Evolutionary conservation across 2,113 vertebrate genomes (phyloP).

Genomic region (Bambusicola thoracicus): DNA sequence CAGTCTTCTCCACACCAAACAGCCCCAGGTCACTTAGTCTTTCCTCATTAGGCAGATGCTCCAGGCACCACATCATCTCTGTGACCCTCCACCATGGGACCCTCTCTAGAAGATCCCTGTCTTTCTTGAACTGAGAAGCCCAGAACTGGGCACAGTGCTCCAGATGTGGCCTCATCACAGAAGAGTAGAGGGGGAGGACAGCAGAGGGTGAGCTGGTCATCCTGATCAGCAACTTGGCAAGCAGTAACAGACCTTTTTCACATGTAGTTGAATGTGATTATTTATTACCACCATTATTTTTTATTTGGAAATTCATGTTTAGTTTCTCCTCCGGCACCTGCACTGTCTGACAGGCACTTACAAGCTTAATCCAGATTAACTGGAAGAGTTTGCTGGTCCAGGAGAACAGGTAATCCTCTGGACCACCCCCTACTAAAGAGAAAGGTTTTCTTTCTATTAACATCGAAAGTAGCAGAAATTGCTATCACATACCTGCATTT

Average conservation of each 20-base stretch:
- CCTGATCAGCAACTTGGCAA: neutral
- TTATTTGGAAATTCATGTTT: neutral
- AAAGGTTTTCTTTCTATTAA: neutral
- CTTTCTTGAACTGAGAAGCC: too few species aligned
- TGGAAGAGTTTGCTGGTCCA: neutral
- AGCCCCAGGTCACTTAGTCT: too few species aligned
- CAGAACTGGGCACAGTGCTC: too few species aligned
- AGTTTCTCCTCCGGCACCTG: neutral
- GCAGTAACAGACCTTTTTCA: neutral
- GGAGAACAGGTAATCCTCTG: neutral
- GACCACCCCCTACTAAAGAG: neutral
- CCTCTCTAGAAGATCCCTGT: too few species aligned
- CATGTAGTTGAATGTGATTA: neutral
- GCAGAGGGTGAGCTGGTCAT: neutral
- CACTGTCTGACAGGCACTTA: neutral
- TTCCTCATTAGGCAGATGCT: too few species aligned
- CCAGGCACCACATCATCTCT: too few species aligned
- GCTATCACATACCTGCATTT: neutral
- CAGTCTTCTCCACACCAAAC: too few species aligned
- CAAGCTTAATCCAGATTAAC: neutral
- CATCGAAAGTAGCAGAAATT: neutral
- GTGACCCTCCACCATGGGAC: too few species aligned
- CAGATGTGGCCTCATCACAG: too few species aligned
- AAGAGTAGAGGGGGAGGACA: too few species aligned
- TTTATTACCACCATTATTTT: neutral